Conservation (phyloP, 2,888 invertebrate genomes). For the Orthosia incerta region DNA sequence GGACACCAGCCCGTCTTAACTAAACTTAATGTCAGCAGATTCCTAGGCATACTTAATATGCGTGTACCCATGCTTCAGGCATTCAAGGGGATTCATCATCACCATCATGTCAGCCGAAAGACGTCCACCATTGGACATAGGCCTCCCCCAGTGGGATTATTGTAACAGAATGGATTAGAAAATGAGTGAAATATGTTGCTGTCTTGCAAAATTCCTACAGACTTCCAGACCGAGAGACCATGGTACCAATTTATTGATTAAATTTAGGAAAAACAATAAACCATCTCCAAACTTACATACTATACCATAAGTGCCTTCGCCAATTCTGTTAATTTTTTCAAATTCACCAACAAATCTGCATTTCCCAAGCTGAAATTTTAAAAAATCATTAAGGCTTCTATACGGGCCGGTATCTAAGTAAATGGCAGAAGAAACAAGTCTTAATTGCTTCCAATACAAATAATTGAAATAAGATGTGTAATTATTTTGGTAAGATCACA, state of each 20-base stretch:
- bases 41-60: too few relatives aligned
- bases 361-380: conserved; percentile 93
- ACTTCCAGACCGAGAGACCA: too few relatives aligned
- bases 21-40: too few relatives aligned
- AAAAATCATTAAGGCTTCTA: neutral
- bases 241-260: neutral
- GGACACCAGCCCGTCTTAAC: too few relatives aligned
- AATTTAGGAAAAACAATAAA: conserved; percentile 2
- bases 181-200: too few relatives aligned
- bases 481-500: neutral
- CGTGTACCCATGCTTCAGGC: too few relatives aligned
- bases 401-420: neutral
- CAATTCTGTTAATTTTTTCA: conserved; percentile 98
- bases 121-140: too few relatives aligned
- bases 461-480: neutral
- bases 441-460: neutral
- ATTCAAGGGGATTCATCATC: too few relatives aligned
- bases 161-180: too few relatives aligned
- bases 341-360: conserved; percentile 99
- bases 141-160: too few relatives aligned
- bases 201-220: too few relatives aligned
- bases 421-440: neutral
- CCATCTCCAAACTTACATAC: conserved; percentile 94
- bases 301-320: conserved; percentile 99
- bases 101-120: too few relatives aligned